Evolutionary conservation across 2,888 invertebrate species (phyloP), one percentile per base, ranked within the genome.

Genomic region (Microctonus hyperodae): DNA sequence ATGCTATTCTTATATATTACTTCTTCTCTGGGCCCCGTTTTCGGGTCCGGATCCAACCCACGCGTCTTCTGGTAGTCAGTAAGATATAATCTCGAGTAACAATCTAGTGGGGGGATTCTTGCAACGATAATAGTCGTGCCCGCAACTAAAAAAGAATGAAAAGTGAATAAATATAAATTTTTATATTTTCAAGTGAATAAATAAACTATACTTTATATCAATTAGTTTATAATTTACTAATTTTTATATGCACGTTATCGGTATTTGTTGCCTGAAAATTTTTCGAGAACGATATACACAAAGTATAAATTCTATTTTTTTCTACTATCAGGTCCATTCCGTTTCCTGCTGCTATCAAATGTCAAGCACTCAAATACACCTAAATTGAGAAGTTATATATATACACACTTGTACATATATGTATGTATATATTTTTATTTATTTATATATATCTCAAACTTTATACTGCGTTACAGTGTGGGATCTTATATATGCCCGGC

Each of bases 331-430:
- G 35, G 61, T 44, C 35, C 28, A 50, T 33, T 35, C 28, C 31
- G 23, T 20, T 28, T 28, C 13, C 9, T 69, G 65, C 55, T 33
- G n/a, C 66, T 66, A 72, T 68, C 64, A 74, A 76, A 78, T 78
- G 76, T 77, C 72, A 79, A 74, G 76, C 76, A 76, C 75, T 73
- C 73, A 60, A 53, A 60, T 55, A 70, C 50, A 16, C 58, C 37
- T 56, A 79, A 81, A 82, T 81, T 74, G 78, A 82, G 81, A 78
- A 81, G 81, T 80, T 20, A 44, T 44, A 16, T 44, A 44, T 7
- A 44, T 44, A 20, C 3, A n/a, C n/a, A n/a, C n/a, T n/a, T n/a
- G n/a, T n/a, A n/a, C n/a, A n/a, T n/a, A n/a, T n/a, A n/a, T n/a
- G n/a, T n/a, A n/a, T n/a, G n/a, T n/a, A n/a, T n/a, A n/a, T n/a